Evolutionary conservation across 2,113 vertebrate genomes (phyloP), one percentile per base, ranked within the genome.

Genomic region (Plotosus lineatus): DNA sequence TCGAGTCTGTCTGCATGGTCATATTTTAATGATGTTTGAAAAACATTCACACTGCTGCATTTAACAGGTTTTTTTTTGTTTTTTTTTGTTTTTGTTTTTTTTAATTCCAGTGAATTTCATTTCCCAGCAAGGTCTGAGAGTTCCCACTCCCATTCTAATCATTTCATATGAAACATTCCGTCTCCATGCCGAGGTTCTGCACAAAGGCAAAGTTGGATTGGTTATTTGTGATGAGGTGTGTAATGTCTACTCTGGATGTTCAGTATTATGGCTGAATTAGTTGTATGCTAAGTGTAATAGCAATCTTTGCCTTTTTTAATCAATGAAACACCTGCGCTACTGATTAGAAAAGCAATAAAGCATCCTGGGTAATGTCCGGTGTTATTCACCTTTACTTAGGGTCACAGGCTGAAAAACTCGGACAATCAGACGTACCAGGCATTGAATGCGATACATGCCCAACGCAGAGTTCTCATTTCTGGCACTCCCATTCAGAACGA

Each of bases 341-440:
- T 71, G 6, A 10, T 71, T 11, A 66, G 38, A 33, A 66, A 15
- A 15, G 12, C 65, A 69, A 3, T 44, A 31, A 21, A 17, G 17
- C 46, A 21, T 6, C 23, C 21, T 73, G 46, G 8, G 1, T 4
- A 50, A 72, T 33, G 26, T 33, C 46, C 19, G 46, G 31, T 73
- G 28, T 51, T 1, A 23, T 73, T 36, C 2, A 1, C 51, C 3
- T 55, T 75, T 42, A 74, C 75, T 42, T 86, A 99, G 96, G 98
- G 98, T 40, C 98, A 99, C 31, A 94, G 98, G 83, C 89, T 99
- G 76, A 99, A 99, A 89, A 99, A 99, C 89, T 96, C 97, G 1
- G 98, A 99, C 85, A 99, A 99, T 89, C 98, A 98, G 91, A 99
- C 97, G 0, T 99, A 99, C 77, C 97, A 97, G 86, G 96, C 97